A percentile compares a stretch with the other conserved stretches of the same genome.
Conservation (phyloP, 1,140 invertebrate genomes). For the Drosophila albomicans region DNA sequence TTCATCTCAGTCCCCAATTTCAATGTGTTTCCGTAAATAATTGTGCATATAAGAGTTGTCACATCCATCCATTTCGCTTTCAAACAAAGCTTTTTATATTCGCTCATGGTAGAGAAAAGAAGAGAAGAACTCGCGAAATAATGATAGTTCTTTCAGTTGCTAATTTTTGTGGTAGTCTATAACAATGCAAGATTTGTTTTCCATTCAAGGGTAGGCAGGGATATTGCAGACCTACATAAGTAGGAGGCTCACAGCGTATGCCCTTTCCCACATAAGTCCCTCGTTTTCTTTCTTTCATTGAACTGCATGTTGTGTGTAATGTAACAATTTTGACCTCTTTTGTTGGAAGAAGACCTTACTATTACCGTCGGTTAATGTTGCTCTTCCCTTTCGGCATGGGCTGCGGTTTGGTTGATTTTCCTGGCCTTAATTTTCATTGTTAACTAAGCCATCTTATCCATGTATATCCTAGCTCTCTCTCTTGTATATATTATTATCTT, state of each 20-base stretch:
- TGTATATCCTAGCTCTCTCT: constrained; percentile 12
- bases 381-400: constrained; percentile 34
- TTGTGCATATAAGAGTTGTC: too few relatives aligned
- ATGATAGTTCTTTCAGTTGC: neutral
- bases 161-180: neutral
- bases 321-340: constrained; percentile 80
- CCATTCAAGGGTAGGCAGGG: neutral
- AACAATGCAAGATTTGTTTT: neutral
- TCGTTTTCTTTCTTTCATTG: neutral
- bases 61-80: too few relatives aligned
- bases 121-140: neutral
- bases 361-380: constrained; percentile 19
- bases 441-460: constrained; percentile 61
- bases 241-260: constrained; percentile 1
- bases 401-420: constrained; percentile 68
- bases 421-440: constrained; percentile 45
- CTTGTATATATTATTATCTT: constrained; percentile 12
- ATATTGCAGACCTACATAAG: neutral
- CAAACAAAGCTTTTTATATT: neutral
- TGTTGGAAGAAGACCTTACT: constrained; percentile 59
- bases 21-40: too few relatives aligned
- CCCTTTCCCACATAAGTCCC: too few relatives aligned
- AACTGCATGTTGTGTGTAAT: constrained; percentile 28
- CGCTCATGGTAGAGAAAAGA: neutral
- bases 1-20: too few relatives aligned